These are phyloP conservation scores for Micromussa lordhowensis DNA, from an alignment of 92 coral and sea anemone species.

Conservation along the genomic window DNA sequence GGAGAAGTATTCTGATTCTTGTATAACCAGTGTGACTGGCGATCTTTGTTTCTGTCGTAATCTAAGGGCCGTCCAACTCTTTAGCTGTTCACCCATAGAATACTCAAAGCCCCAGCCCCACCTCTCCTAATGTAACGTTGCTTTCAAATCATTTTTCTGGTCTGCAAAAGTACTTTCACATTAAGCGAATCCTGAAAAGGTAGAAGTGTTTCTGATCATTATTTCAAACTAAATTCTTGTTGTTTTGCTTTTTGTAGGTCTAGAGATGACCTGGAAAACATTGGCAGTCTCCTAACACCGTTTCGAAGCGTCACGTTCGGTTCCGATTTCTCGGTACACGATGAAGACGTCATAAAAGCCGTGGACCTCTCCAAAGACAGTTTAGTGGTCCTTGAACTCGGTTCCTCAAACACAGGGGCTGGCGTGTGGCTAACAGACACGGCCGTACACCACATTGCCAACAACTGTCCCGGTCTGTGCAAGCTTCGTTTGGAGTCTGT, in stretches of 20 bases:
- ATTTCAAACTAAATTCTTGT: not conserved
- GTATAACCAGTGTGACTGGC: not conserved
- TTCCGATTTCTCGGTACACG: constrained; percentile 78
- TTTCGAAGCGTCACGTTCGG: constrained; percentile 80
- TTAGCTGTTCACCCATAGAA: not conserved
- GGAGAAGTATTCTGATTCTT: not conserved
- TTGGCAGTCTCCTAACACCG: constrained; percentile 27
- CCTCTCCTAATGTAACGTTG: too few relatives aligned
- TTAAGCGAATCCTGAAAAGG: not conserved
- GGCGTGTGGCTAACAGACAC: constrained; percentile 85
- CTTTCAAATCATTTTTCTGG: too few relatives aligned
- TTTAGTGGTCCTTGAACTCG: constrained; percentile 84
- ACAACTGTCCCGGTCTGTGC: constrained; percentile 84
- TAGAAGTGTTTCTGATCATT: not conserved
- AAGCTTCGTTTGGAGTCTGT: constrained; percentile 95
- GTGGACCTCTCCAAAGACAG: constrained; percentile 84
- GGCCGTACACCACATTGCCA: constrained; percentile 83
- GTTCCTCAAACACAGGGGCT: constrained; percentile 89
- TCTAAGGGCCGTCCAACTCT: not conserved
- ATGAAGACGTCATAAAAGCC: constrained; percentile 83
- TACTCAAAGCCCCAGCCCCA: not conserved
- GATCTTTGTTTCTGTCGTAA: not conserved
- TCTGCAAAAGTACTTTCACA: too few relatives aligned
- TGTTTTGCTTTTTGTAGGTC: constrained; percentile 1
- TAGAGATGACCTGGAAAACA: constrained; percentile 26